These are phyloP conservation scores for human DNA, from an alignment of 2,113 vertebrate species.

Conservation along the genomic window GRCh38 chr1:63834501-63835000, in stretches of 20 bases:
- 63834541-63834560: not conserved
- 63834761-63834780: not conserved
- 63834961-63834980: not conserved
- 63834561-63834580: not conserved
- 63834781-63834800: not conserved
- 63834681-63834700: not conserved
- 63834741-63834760: not conserved
- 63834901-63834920: not conserved
- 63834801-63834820: not conserved
- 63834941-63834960: not conserved
- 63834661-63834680: not conserved
- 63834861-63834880: not conserved
- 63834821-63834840: not conserved
- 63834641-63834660: not conserved
- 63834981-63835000: not conserved
- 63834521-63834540: not conserved
- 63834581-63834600: not conserved
- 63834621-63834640: conserved; percentile 25
- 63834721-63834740: not conserved
- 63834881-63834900: not conserved
- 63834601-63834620: not conserved
- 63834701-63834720: not conserved
- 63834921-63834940: not conserved
- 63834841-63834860: not conserved
- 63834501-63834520: not conserved